These are phyloP conservation scores for Lithobates pipiens DNA, from an alignment of 2,797 vertebrate species.

Conservation along the genomic window DNA sequence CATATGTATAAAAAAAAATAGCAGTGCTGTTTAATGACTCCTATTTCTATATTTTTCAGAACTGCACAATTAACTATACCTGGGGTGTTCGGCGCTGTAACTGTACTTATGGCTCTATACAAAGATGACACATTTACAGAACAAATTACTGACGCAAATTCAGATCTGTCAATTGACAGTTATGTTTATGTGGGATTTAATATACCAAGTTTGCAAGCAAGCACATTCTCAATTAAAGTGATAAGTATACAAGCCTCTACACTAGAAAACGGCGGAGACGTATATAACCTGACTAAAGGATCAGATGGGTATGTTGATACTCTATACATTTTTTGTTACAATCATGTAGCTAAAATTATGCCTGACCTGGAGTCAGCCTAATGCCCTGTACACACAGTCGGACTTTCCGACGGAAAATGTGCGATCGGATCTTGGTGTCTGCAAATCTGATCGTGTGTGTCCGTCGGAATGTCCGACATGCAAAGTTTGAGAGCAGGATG, in stretches of 20 bases:
- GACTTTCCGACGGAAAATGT: too few species aligned
- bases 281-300: constrained; percentile 19
- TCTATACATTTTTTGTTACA: background rate
- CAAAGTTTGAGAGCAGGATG: too few species aligned
- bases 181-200: constrained; percentile 22
- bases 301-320: constrained; percentile 11
- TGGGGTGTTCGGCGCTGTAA: background rate
- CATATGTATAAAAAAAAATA: background rate
- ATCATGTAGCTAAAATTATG: too few species aligned
- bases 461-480: too few species aligned
- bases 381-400: too few species aligned
- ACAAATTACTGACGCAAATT: background rate
- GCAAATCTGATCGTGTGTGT: too few species aligned
- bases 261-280: background rate
- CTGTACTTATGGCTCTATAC: background rate
- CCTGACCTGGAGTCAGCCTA: background rate
- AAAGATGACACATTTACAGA: background rate
- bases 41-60: constrained; percentile 26
- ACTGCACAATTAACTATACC: background rate
- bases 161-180: background rate
- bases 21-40: background rate
- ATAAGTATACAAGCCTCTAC: background rate
- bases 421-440: too few species aligned
- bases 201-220: constrained; percentile 16
- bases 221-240: constrained; percentile 32